Base-by-base conservation (phyloP, 2,797 vertebrate species). In the Triplophysa bombifrons region DNA sequence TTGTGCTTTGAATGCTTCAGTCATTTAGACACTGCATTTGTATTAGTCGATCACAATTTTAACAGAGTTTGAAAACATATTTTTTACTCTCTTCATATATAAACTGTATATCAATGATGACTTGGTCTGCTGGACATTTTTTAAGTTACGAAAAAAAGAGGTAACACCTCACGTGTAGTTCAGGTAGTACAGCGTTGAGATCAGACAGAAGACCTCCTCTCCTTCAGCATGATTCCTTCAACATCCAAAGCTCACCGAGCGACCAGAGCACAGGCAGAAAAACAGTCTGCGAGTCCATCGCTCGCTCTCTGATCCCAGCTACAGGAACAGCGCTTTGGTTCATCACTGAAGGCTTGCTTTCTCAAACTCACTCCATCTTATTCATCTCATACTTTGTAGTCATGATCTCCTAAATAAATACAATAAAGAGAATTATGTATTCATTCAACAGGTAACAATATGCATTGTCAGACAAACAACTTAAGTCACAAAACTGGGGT, bases 351-450 rank as follows among this genome's bases (percentile, higher is more conserved):
- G 69, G 25, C 30, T 19, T 48, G 44, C 55, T 17, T 12, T 25
- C 34, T 46, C 48, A 48, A 63, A 8, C 20, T 94, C 88, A 96
- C 89, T 96, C 95, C 93, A 95, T 93, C 90, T 96, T 96, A 60
- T 95, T 95, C 93, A 96, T 95, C 90, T 96, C 95, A 48, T 94
- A 96, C 90, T 93, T 95, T 71, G 94, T 96, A 20, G 95, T 96
- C 94, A 95, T 94, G 80, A 96, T 96, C 92, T 96, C 95, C 96
- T 96, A 60, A 13, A n/a, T 4, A 64, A 65, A 34, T 22, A 25
- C 12, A 34, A 60, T 16, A 2, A 58, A 58, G 27, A 51, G 16
- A 61, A 71, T 4, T 58, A 7, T 34, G 7, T 6, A n/a, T 30
- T 61, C 4, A 38, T 30, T 1, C 41, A 22, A 63, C 11, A 19